phyloP scores from a whole-genome alignment of 2,888 invertebrate genomes.

The Netelia melanura region DNA sequence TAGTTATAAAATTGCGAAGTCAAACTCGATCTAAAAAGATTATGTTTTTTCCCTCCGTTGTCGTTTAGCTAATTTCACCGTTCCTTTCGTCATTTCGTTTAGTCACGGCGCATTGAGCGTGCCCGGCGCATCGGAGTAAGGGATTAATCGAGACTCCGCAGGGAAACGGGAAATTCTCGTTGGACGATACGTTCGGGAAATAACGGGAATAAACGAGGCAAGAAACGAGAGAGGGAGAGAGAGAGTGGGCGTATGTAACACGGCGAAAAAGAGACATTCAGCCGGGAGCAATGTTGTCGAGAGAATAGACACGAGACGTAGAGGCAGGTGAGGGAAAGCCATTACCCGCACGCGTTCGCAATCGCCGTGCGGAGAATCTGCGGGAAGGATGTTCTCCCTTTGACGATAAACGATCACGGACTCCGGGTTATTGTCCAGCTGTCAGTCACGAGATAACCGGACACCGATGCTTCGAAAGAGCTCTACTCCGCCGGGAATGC shows the following conservation, averaged over 20 bases:
- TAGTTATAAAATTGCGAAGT: no score
- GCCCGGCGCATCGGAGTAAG: not conserved
- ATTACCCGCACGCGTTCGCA: slow-evolving; percentile 34
- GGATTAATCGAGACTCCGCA: slow-evolving; percentile 22
- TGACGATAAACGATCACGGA: not conserved
- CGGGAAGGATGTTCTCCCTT: slow-evolving; percentile 11
- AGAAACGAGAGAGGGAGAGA: slow-evolving; percentile 23
- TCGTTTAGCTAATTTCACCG: not conserved
- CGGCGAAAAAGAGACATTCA: not conserved
- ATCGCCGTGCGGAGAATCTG: slow-evolving; percentile 4
- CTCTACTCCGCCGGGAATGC: not conserved
- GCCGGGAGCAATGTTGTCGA: not conserved
- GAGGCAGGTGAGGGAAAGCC: not conserved
- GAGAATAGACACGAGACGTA: slow-evolving; percentile 16
- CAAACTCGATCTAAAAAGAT: not conserved
- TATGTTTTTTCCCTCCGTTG: not conserved
- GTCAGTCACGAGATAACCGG: slow-evolving; percentile 26
- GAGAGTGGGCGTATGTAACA: not conserved
- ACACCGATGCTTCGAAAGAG: not conserved
- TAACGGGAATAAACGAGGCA: slow-evolving; percentile 50
- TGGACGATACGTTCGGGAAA: slow-evolving; percentile 49
- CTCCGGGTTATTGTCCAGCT: slow-evolving; percentile 47
- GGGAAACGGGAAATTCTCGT: slow-evolving; percentile 6
- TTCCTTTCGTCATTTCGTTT: not conserved
- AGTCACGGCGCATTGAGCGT: not conserved